phyloP scores from a whole-genome alignment of 2,113 vertebrate species.

The Lepisosteus osseus region DNA sequence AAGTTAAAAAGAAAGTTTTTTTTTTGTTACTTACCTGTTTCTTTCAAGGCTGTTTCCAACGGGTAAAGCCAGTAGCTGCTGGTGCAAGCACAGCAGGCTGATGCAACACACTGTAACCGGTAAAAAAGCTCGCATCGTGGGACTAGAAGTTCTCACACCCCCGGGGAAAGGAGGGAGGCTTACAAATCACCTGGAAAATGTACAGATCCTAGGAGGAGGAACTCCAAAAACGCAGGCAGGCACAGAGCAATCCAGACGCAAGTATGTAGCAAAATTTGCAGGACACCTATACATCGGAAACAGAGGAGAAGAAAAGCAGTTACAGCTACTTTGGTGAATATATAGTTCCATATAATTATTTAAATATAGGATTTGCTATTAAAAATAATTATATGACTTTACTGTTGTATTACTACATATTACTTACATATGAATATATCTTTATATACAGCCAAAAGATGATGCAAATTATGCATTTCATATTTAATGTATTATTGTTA shows the following conservation, averaged over 20 bases:
- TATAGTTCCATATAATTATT: not conserved
- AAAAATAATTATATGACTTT: not conserved
- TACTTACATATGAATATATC: not conserved
- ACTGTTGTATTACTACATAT: not conserved
- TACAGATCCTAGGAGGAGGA: conserved; percentile 19
- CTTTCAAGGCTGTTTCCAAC: conserved; percentile 27
- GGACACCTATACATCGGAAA: conserved; percentile 6
- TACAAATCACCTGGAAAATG: conserved; percentile 26
- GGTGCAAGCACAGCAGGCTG: conserved; percentile 61
- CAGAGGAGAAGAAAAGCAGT: not conserved
- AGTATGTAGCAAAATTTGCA: not conserved
- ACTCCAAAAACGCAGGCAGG: not conserved
- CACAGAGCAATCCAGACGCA: conserved; percentile 22
- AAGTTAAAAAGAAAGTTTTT: not conserved
- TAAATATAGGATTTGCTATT: not conserved
- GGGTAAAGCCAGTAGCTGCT: conserved; percentile 52
- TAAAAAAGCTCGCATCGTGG: conserved; percentile 59
- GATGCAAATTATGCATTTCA: not conserved
- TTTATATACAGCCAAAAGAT: not conserved
- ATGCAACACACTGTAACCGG: conserved; percentile 64
- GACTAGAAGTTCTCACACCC: conserved; percentile 32
- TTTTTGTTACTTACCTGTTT: conserved; percentile 49
- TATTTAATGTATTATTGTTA: not conserved
- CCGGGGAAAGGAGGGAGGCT: conserved; percentile 33
- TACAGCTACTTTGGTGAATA: conserved; percentile 34